Percentiles rank a stretch among this genome's conserved stretches.
These are phyloP conservation scores for Cherax quadricarinatus DNA, from an alignment of 1,140 invertebrate genomes.

Conservation along the genomic window DNA sequence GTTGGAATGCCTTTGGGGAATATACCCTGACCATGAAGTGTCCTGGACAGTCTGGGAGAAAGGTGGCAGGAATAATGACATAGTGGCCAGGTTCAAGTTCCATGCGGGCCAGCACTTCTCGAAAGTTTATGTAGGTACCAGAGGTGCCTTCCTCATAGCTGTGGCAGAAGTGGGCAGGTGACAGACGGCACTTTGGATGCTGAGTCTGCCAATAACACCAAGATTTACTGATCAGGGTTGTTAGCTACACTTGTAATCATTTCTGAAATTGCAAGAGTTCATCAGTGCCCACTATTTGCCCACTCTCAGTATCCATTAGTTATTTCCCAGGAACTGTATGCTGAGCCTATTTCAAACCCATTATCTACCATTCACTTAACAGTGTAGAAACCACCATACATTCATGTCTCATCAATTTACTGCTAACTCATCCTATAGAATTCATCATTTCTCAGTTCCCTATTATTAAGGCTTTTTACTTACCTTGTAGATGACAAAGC, in stretches of 20 bases:
- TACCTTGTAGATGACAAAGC: slow-evolving; percentile 79
- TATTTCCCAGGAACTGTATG: neutral
- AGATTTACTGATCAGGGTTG: neutral
- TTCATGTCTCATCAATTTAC: too few relatives aligned
- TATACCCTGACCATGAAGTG: slow-evolving; percentile 81
- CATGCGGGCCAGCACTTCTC: slow-evolving; percentile 80
- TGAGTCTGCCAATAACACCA: slow-evolving; percentile 62
- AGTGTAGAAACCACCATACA: too few relatives aligned
- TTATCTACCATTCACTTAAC: neutral
- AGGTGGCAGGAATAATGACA: slow-evolving; percentile 82
- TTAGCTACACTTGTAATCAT: neutral
- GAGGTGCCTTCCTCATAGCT: slow-evolving; percentile 80
- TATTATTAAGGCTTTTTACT: neutral
- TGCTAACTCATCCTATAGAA: neutral
- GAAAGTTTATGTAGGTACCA: slow-evolving; percentile 81
- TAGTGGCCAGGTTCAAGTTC: slow-evolving; percentile 80
- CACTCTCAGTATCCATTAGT: neutral
- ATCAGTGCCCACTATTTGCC: too few relatives aligned
- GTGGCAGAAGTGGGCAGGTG: slow-evolving; percentile 79
- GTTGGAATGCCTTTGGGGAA: slow-evolving; percentile 75
- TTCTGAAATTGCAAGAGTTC: neutral
- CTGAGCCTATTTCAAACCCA: neutral
- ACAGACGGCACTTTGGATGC: slow-evolving; percentile 71
- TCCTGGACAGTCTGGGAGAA: slow-evolving; percentile 79
- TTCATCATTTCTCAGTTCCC: too few relatives aligned